phyloP scores from a whole-genome alignment of 2,797 vertebrate species.

The Vespertilio murinus region DNA sequence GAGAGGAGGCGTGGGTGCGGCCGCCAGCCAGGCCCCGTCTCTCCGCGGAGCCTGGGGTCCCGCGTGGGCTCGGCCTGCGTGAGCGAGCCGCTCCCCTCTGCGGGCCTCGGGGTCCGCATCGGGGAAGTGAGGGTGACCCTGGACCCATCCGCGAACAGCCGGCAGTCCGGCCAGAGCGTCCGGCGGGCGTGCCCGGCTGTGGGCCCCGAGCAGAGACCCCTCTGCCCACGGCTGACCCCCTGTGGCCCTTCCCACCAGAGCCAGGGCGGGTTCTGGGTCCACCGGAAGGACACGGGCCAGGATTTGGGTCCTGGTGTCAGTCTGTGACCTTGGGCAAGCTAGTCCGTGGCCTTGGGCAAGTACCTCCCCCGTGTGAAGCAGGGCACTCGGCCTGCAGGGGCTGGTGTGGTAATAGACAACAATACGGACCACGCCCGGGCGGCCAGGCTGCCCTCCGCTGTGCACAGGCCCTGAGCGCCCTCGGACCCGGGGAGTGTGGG shows the following conservation, averaged over 20 bases:
- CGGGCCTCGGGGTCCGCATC: neutral
- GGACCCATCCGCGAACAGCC: neutral
- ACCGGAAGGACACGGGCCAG: rapidly evolving
- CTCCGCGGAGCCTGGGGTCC: neutral
- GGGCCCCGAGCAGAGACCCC: rapidly evolving
- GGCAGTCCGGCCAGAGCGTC: rapidly evolving
- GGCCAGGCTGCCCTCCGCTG: rapidly evolving
- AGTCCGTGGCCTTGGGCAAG: neutral
- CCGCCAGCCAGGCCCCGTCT: rapidly evolving
- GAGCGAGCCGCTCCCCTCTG: neutral
- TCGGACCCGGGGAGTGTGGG: rapidly evolving
- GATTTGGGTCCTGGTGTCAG: neutral
- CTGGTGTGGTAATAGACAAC: neutral
- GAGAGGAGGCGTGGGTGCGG: rapidly evolving
- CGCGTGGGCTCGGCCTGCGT: rapidly evolving
- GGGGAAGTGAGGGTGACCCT: neutral
- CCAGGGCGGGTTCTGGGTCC: too few species aligned
- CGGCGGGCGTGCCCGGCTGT: rapidly evolving
- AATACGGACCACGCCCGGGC: rapidly evolving
- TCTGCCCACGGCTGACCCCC: rapidly evolving
- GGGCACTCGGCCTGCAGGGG: rapidly evolving
- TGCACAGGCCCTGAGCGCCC: rapidly evolving
- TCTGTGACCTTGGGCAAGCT: neutral
- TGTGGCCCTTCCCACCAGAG: too few species aligned
- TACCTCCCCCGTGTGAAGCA: neutral